phyloP scores from a whole-genome alignment of 1,140 invertebrate species.

The Heliconius hermathena region DNA sequence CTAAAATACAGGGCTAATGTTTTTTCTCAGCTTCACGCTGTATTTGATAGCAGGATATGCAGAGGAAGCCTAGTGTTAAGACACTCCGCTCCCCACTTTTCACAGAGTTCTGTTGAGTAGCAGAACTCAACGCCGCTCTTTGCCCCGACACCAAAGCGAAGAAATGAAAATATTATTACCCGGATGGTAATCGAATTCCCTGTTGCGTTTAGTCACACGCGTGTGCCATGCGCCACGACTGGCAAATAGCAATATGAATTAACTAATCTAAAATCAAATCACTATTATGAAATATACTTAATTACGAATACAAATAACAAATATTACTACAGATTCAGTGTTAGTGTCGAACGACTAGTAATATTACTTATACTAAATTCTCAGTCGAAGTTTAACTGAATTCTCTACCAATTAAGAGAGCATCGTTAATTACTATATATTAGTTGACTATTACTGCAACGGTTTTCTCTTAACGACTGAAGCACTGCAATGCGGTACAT shows the following conservation, averaged over 20 bases:
- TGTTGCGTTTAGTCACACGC: no score
- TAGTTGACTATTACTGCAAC: conserved; percentile 51
- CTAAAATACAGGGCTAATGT: background rate
- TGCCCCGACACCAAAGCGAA: no score
- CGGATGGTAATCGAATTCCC: no score
- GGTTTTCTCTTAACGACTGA: conserved; percentile 48
- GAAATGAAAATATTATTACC: no score
- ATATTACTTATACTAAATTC: conserved; percentile 27
- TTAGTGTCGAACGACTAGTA: background rate
- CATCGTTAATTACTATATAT: conserved; percentile 53
- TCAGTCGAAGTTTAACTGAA: conserved; percentile 31
- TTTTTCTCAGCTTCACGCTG: no score
- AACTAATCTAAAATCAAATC: background rate
- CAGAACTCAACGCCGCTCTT: no score
- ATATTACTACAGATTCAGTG: background rate
- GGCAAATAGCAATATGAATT: background rate
- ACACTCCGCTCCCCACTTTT: no score
- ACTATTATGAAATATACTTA: background rate
- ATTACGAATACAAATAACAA: background rate
- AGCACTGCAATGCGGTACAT: conserved; percentile 52
- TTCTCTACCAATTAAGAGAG: conserved; percentile 46
- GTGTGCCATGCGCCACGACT: no score
- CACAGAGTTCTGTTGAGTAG: no score
- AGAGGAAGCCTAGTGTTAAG: no score
- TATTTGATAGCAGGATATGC: no score